Conservation (phyloP, 2,888 invertebrate genomes). For the Masnerella sp. region DNA sequence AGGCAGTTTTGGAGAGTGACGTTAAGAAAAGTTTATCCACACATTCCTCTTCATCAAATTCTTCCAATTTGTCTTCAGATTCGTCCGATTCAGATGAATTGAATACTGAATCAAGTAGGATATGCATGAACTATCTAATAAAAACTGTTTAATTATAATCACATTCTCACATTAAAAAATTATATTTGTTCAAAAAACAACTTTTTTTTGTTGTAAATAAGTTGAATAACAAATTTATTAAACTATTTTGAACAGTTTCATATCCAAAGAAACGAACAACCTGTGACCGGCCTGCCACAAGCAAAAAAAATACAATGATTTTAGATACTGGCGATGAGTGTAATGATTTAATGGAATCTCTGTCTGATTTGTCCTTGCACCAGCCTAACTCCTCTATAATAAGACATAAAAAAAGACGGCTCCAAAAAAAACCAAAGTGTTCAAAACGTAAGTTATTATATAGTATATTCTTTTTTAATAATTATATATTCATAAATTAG, state of each 20-base stretch:
- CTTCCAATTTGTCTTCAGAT: too few species aligned
- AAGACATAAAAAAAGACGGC: not conserved
- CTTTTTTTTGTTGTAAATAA: not conserved
- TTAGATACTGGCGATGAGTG: not conserved
- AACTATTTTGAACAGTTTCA: not conserved
- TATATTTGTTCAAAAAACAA: too few species aligned
- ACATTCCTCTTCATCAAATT: too few species aligned
- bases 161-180: too few species aligned
- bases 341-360: not conserved
- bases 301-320: not conserved
- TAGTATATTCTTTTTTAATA: not conserved
- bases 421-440: constrained; percentile 3
- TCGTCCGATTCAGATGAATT: too few species aligned
- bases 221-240: not conserved
- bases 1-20: too few species aligned
- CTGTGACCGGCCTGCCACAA: too few species aligned
- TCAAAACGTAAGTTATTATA: constrained; percentile 1
- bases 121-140: too few species aligned
- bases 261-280: not conserved
- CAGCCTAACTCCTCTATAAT: too few species aligned
- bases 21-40: too few species aligned
- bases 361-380: constrained; percentile 5
- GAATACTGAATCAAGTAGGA: too few species aligned
- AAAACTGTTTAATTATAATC: too few species aligned
- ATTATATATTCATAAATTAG: not conserved